A percentile compares a stretch with the other conserved stretches of the same genome.
phyloP scores from a whole-genome alignment of 2,888 invertebrate species.

The Leucophora obtusa region DNA sequence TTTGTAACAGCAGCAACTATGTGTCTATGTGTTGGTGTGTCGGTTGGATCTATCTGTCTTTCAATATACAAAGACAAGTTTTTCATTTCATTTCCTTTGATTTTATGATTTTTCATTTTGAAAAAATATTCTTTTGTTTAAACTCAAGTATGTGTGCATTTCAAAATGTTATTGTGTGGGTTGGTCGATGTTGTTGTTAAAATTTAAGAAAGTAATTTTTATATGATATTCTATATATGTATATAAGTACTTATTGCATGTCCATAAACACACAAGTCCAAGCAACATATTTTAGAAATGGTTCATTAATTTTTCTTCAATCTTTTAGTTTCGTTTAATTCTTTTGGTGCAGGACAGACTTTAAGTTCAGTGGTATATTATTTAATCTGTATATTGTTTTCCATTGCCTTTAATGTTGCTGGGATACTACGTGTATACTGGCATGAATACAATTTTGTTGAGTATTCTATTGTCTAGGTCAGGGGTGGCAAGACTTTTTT shows the following conservation, averaged over 20 bases:
- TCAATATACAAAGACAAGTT: constrained; percentile 40
- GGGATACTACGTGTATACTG: not conserved
- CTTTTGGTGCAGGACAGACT: no score
- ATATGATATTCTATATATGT: constrained; percentile 27
- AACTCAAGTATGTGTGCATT: constrained; percentile 46
- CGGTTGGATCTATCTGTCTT: constrained; percentile 22
- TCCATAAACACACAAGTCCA: not conserved
- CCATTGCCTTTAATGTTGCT: not conserved
- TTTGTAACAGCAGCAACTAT: not conserved
- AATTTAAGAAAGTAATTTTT: constrained; percentile 37
- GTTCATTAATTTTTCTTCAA: no score
- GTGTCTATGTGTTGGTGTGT: constrained; percentile 10
- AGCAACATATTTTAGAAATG: no score
- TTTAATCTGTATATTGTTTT: no score
- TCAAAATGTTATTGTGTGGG: constrained; percentile 29
- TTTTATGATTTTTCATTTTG: constrained; percentile 46
- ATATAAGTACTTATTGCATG: constrained; percentile 7
- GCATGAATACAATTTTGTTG: no score
- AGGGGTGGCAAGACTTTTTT: no score
- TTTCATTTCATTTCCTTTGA: constrained; percentile 57
- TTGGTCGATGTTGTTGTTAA: constrained; percentile 10
- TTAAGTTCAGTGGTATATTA: no score
- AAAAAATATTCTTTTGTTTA: constrained; percentile 48
- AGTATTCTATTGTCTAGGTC: no score
- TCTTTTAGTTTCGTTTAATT: no score